phyloP scores from a whole-genome alignment of 2,797 vertebrate genomes.

The Parotocinclus haroldoi region DNA sequence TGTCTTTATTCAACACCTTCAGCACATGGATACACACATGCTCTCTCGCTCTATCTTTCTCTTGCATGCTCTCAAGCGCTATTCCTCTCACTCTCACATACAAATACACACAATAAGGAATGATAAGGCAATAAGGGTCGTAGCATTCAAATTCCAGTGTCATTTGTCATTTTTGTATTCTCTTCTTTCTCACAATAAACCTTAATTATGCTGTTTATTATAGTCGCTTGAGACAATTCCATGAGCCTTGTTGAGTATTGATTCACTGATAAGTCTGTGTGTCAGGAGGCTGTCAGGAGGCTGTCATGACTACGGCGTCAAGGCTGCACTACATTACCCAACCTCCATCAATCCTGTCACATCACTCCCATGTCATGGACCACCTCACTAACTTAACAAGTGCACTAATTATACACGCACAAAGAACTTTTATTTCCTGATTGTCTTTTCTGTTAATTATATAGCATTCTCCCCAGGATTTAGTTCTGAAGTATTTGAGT shows the following conservation, averaged over 20 bases:
- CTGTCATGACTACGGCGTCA: too few species aligned
- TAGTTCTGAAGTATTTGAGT: too few species aligned
- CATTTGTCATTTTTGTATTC: constrained; percentile 17
- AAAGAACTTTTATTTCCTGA: too few species aligned
- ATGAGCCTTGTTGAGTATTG: constrained; percentile 21
- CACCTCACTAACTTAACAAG: too few species aligned
- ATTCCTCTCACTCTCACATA: constrained; percentile 28
- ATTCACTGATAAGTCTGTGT: constrained; percentile 28
- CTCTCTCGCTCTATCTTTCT: constrained; percentile 32
- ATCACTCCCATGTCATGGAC: too few species aligned
- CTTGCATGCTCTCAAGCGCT: constrained; percentile 11
- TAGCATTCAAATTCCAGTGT: too few species aligned
- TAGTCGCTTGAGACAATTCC: constrained; percentile 10
- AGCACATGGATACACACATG: constrained; percentile 45
- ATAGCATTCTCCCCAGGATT: too few species aligned
- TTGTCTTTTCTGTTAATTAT: too few species aligned
- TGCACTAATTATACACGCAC: too few species aligned
- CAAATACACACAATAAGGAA: constrained; percentile 30
- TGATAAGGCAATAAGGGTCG: too few species aligned
- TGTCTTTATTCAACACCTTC: constrained; percentile 73
- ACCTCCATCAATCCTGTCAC: too few species aligned
- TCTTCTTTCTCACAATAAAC: background rate
- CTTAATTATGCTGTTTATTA: constrained; percentile 13
- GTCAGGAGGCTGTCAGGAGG: constrained; percentile 1
- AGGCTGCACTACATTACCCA: too few species aligned